These are phyloP conservation scores for Vireo griseus DNA, from an alignment of 2,797 vertebrate genomes.

Conservation along the genomic window DNA sequence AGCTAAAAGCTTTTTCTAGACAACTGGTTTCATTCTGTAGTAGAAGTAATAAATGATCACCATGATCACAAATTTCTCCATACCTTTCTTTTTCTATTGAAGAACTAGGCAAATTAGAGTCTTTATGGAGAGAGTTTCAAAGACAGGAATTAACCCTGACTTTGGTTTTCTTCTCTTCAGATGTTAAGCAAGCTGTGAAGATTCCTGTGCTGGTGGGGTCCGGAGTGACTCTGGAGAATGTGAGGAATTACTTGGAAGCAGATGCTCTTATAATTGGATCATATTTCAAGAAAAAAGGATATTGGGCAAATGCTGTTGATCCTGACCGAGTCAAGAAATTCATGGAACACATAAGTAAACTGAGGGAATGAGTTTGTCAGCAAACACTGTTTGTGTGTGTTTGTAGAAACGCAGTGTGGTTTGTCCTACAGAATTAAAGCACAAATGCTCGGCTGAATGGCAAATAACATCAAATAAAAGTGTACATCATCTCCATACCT, in stretches of 20 bases:
- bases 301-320: slow-evolving; percentile 81
- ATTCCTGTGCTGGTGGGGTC: slow-evolving; percentile 87
- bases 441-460: neutral
- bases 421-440: neutral
- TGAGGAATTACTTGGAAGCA: slow-evolving; percentile 77
- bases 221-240: slow-evolving; percentile 83
- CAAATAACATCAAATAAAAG: neutral
- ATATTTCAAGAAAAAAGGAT: slow-evolving; percentile 83
- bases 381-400: neutral
- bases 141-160: neutral
- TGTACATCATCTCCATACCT: neutral
- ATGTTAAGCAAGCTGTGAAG: slow-evolving; percentile 75
- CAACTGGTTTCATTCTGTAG: neutral
- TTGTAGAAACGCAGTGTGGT: neutral
- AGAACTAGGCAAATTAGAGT: neutral
- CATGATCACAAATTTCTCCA: neutral
- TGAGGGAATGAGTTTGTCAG: slow-evolving; percentile 62
- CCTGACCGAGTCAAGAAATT: slow-evolving; percentile 78
- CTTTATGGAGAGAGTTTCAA: neutral
- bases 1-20: neutral
- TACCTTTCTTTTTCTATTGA: neutral
- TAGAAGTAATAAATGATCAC: neutral
- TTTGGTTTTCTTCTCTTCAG: slow-evolving; percentile 58
- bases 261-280: slow-evolving; percentile 84
- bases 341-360: slow-evolving; percentile 74